Evolutionary conservation across 2,888 invertebrate species (phyloP), one percentile per base, ranked within the genome.

Genomic region (Gastrophysa polygoni): DNA sequence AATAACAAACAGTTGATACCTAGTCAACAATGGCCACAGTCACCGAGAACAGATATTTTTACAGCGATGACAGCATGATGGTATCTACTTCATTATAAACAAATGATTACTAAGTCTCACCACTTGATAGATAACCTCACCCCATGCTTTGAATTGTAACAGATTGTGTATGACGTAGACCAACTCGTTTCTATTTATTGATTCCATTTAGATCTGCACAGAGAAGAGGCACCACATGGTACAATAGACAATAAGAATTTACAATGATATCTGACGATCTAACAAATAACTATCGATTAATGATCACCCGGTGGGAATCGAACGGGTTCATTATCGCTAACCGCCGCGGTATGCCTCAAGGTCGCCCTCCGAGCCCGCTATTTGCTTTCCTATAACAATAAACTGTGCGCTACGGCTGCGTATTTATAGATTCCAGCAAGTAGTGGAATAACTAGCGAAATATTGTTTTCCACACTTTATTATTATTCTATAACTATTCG

Each of bases 341-440:
- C 38, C 34, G 38, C 38, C 18, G 52, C 17, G 52, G 57, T 48
- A 38, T 58, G 47, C 54, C 62, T 49, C 58, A 62, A 62, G 58
- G 62, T 48, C 62, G 38, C 48, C 29, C 29, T 58, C 32, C 54
- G 54, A 54, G 29, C 62, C 62, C 57, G 54, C 48, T 62, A 38
- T 21, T 21, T 32, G 44, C 10, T 44, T n/a, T 5, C 16, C 58
- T 47, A 62, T 62, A 54, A 62, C 58, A 58, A 62, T 62, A 62
- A 62, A 59, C 4, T 32, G 10, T 10, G 29, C 29, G 29, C 29
- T 24, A 7, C 24, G 3, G 24, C 24, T 24, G 24, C 3, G 24
- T 24, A 7, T 3, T 7, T 24, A 7, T 7, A 3, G 4, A 7
- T 24, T 24, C 24, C 4, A 24, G 7, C 7, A 24, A n/a, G n/a